phyloP scores from a whole-genome alignment of 2,888 invertebrate genomes.

The Oegoconia quadripuncta region DNA sequence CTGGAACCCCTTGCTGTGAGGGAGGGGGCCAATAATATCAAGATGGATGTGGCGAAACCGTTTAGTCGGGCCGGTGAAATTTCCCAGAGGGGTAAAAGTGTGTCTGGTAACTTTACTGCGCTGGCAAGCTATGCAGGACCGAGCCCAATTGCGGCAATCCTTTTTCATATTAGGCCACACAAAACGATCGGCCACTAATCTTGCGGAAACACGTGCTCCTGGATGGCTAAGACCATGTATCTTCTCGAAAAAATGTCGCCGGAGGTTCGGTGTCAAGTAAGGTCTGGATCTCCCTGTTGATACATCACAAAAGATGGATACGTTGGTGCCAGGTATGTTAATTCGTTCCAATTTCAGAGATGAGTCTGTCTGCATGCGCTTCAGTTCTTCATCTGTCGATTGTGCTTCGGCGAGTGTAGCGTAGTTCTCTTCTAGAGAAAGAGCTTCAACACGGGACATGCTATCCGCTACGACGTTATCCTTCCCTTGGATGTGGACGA shows the following conservation, averaged over 20 bases:
- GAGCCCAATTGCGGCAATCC: constrained; percentile 37
- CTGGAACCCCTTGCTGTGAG: constrained; percentile 13
- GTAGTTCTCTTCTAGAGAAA: not conserved
- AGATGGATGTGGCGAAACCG: constrained; percentile 36
- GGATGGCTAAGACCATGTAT: constrained; percentile 26
- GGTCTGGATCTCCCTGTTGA: constrained; percentile 19
- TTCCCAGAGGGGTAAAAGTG: constrained; percentile 5
- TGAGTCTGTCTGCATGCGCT: not conserved
- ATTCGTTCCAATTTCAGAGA: constrained; percentile 16
- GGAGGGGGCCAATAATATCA: constrained; percentile 30
- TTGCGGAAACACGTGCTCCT: constrained; percentile 9
- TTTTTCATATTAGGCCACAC: constrained; percentile 43
- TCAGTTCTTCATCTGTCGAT: constrained; percentile 4
- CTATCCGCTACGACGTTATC: constrained; percentile 13
- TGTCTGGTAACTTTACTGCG: constrained; percentile 35
- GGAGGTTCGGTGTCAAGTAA: constrained; percentile 2
- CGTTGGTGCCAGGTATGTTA: constrained; percentile 8
- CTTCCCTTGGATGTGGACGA: constrained; percentile 9
- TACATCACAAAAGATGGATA: constrained; percentile 19
- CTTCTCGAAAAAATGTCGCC: constrained; percentile 19
- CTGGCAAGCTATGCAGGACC: constrained; percentile 37
- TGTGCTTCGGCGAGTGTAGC: constrained; percentile 5
- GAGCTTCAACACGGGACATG: constrained; percentile 8
- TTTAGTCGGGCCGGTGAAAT: not conserved
- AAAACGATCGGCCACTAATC: constrained; percentile 33